Evolutionary conservation across 2,888 invertebrate genomes (phyloP), one percentile per base, ranked within the genome.

Genomic region (Hirtodrosophila histrioides): DNA sequence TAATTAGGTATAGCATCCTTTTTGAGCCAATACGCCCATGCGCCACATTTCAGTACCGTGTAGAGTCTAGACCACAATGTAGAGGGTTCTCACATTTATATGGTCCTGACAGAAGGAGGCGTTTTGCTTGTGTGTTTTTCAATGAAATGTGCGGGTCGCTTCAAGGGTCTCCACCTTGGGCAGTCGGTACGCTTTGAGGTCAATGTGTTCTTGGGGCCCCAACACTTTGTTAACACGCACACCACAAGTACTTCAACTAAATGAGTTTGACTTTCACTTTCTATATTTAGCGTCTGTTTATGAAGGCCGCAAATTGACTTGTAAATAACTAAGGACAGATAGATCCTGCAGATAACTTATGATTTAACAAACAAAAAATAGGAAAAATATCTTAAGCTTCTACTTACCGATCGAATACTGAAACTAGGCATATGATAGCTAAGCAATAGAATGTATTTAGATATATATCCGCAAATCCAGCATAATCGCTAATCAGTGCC

Each of bases 351-450:
- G 23, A 51, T 45, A 58, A 23, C 24, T 41, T 4, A 11, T 4
- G 23, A 0, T 12, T 48, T 12, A 31, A 8, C 17, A 17, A 17
- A 17, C 17, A 17, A 17, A 17, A 17, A 17, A 17, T n/a, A n/a
- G 2, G 1, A 17, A 17, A 17, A 17, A 51, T 45, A 58, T 17
- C 24, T 41, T 4, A 11, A 4, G 23, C 1, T 12, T 48, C 11
- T 23, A 75, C 92, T 92, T 88, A 93, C 93, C 93, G 92, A 90
- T 93, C 93, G 75, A 93, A 93, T 33, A 93, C 92, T 31, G 93
- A 93, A 51, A 93, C 92, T 67, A 93, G 89, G 80, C 93, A 93
- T 49, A 93, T 88, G 53, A 93, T 92, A 44, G 92, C 92, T 64
- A 93, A 87, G 55, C 93, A 92, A 77, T 93, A 93, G 85, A 93